A percentile compares a stretch with the other conserved stretches of the same genome.
Conservation (phyloP, 2,888 invertebrate species). For the Pilophorus perplexus region DNA sequence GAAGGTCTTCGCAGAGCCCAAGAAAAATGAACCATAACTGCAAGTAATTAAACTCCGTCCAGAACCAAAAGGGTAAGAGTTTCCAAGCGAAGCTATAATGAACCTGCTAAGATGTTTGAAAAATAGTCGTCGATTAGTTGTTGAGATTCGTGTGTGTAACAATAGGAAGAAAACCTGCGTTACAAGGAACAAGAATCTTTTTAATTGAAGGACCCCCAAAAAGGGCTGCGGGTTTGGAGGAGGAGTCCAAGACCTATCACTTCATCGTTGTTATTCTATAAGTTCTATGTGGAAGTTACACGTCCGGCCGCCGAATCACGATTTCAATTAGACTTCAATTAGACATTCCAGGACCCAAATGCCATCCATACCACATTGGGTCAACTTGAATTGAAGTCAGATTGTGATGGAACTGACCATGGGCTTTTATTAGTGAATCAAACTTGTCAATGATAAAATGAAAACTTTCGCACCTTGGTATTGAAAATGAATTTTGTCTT, state of each 20-base stretch:
- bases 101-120: constrained; percentile 20
- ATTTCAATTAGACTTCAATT: constrained; percentile 40
- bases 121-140: constrained; percentile 31
- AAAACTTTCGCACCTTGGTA: no score
- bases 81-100: no score
- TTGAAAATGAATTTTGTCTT: no score
- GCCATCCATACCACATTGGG: background rate
- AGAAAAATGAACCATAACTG: no score
- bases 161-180: constrained; percentile 15
- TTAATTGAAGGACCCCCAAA: constrained; percentile 29
- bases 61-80: no score
- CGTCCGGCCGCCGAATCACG: constrained; percentile 33
- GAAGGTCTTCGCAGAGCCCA: constrained; percentile 10
- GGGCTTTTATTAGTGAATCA: no score
- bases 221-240: background rate
- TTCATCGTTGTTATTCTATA: no score
- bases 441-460: no score
- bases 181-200: constrained; percentile 12
- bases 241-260: no score
- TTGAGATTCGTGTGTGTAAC: constrained; percentile 13
- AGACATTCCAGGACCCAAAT: constrained; percentile 31
- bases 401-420: background rate
- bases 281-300: no score
- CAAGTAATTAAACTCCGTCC: no score
- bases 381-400: background rate